These are phyloP conservation scores for Nicator chloris DNA, from an alignment of 2,113 vertebrate species.

Conservation along the genomic window DNA sequence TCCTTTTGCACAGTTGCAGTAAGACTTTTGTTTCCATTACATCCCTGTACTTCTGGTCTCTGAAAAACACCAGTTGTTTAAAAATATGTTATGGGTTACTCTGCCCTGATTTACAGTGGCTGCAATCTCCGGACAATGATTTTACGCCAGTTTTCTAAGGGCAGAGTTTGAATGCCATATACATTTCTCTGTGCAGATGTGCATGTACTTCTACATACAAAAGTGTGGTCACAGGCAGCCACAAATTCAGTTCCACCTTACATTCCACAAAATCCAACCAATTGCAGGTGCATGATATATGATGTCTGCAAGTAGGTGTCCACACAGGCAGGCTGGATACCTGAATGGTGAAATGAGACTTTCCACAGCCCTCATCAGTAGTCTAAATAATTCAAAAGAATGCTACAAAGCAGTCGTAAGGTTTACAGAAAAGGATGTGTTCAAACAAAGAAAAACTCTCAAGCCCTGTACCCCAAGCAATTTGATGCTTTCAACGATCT, in stretches of 20 bases:
- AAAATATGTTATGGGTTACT: background rate
- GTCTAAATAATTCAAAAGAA: background rate
- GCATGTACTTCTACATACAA: background rate
- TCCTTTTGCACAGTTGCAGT: background rate
- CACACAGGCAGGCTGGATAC: background rate
- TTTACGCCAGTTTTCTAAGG: background rate
- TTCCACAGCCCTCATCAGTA: background rate
- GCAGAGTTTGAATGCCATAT: background rate
- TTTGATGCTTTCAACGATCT: background rate
- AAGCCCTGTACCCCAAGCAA: fast-evolving
- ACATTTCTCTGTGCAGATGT: background rate
- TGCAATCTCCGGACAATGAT: background rate
- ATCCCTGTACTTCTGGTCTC: background rate
- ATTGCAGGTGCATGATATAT: fast-evolving
- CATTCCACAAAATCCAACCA: background rate
- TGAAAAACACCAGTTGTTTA: background rate
- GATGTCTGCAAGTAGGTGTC: fast-evolving
- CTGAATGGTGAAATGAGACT: background rate
- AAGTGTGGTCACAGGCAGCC: background rate
- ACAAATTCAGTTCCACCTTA: background rate
- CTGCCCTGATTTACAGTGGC: background rate
- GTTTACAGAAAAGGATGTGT: background rate
- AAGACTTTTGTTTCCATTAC: background rate
- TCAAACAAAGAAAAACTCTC: background rate
- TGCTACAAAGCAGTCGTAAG: background rate